Base-by-base conservation (phyloP, 2,888 invertebrate species). In the Arrhopalites spinosus region DNA sequence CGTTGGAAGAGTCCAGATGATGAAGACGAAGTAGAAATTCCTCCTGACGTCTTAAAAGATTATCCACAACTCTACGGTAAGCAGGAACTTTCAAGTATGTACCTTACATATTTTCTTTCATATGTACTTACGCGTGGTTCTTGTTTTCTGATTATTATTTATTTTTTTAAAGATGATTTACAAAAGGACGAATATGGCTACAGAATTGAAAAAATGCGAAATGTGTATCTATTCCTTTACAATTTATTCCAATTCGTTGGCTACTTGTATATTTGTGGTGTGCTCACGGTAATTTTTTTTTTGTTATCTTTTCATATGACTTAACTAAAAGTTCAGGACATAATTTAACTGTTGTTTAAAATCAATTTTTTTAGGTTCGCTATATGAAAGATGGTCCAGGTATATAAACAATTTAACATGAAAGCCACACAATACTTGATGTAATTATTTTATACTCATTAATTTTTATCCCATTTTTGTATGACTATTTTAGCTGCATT, bases 201-300 rank as follows among this genome's bases (percentile, higher is more conserved):
- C 72, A 82, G 82, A 78, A 81, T 82, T 92, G 85, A 92, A 91
- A 84, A 82, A 64, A 87, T 91, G 61, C 92, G 91, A 84, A 93
- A 92, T 83, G 92, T 93, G 0, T 97, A 96, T 86, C 87, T 97
- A 78, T 89, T 93, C 66, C 86, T 95, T 73, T 97, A 96, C 88
- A 97, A 96, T 86, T 86, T 96, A 81, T 92, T 92, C 85, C 96
- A 96, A 89, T 93, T 93, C 84, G 88, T 95, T 75, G 95, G 95
- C 2, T 96, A 90, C 85, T 87, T 90, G 69, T 96, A 94, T 84
- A 88, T 96, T 3, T 85, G 93, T 25, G 84, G 88, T 0, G 91
- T 93, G 1, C 90, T 96, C 86, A 87, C 87, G 0, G 36, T 36
- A 36, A 36, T 36, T 36, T 36, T 11, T 36, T 7, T 36, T n/a